Evolutionary conservation across 2,113 vertebrate species (phyloP).

Genomic region (Pluvialis apricaria): DNA sequence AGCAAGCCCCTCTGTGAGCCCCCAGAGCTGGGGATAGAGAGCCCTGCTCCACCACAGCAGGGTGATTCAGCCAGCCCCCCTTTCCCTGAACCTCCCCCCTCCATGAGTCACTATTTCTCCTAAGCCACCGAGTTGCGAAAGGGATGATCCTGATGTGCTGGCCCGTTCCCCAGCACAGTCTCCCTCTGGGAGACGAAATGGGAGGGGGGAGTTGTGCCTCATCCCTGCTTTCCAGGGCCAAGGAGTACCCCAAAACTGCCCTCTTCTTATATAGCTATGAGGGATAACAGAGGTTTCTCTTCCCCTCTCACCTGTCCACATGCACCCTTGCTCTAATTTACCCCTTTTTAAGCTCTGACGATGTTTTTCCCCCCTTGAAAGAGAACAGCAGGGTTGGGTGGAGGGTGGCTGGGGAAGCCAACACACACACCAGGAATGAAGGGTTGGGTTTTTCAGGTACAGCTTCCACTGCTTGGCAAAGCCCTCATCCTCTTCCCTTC

Average conservation of each 20-base stretch:
- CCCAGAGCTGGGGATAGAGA: neutral
- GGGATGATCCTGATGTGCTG: neutral
- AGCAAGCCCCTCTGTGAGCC: neutral
- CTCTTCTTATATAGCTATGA: neutral
- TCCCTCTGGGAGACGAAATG: neutral
- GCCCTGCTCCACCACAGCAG: fast-evolving
- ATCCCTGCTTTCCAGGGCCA: neutral
- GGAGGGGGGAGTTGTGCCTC: neutral
- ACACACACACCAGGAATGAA: neutral
- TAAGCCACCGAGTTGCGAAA: neutral
- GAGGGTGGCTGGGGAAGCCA: neutral
- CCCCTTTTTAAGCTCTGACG: neutral
- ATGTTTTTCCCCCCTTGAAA: neutral
- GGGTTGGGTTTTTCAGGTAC: neutral
- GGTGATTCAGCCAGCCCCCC: neutral
- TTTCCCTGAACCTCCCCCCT: fast-evolving
- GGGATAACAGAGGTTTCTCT: neutral
- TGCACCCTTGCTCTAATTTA: neutral
- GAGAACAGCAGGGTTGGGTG: neutral
- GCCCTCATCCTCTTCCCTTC: neutral
- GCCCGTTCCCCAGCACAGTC: neutral
- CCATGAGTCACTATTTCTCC: neutral
- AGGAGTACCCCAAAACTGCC: neutral
- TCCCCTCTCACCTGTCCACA: neutral
- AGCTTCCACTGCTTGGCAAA: neutral